These are phyloP conservation scores for Nyctibius grandis DNA, from an alignment of 2,797 vertebrate species.

Conservation along the genomic window DNA sequence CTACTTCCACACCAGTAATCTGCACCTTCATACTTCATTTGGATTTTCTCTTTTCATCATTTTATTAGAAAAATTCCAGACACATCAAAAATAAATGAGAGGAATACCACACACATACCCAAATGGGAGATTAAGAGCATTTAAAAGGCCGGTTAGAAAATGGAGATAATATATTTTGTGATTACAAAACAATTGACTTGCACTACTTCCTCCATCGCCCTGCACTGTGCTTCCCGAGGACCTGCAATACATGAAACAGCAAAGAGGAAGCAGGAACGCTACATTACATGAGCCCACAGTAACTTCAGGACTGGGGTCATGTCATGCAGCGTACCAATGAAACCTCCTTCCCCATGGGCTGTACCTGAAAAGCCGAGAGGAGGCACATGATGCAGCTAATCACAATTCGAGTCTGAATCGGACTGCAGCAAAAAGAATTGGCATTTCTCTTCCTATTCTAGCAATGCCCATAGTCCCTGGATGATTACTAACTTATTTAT, in stretches of 20 bases:
- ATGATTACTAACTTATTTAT: neutral
- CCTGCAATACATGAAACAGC: neutral
- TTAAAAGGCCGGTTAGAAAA: neutral
- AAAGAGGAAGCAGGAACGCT: neutral
- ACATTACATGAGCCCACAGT: neutral
- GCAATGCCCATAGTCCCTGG: accelerated
- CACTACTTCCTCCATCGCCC: neutral
- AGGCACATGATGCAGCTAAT: neutral
- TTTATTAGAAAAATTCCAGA: neutral
- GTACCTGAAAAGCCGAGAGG: neutral
- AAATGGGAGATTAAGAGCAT: neutral
- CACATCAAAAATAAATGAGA: neutral
- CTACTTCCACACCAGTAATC: neutral
- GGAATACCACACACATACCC: neutral
- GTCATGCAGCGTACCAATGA: accelerated
- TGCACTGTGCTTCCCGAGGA: neutral
- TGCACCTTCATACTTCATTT: neutral
- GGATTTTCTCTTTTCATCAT: neutral
- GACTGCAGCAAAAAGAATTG: neutral
- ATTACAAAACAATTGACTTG: neutral
- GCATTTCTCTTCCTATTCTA: neutral
- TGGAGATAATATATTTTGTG: neutral
- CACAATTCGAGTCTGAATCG: neutral
- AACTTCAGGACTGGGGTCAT: neutral
- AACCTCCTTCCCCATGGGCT: neutral